Base-by-base conservation (phyloP, 2,888 invertebrate species). In the Lithophane ornitopus region DNA sequence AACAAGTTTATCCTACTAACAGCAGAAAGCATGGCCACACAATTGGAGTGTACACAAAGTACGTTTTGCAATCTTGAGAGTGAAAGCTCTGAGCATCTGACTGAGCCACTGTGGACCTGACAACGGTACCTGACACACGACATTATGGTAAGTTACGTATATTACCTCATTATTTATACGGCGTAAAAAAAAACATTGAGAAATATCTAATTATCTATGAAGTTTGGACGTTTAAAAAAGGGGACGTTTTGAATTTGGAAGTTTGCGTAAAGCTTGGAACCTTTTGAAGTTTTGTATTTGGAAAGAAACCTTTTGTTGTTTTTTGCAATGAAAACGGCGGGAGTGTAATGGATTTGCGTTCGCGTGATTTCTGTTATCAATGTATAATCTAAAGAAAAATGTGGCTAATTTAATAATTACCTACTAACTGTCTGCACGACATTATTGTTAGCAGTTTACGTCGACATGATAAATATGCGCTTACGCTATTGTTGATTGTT, bases 81-180 rank as follows among this genome's bases (percentile, higher is more conserved):
- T 88, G 85, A 85, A 88, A 85, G 86, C 80, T 76, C 68, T 58
- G 80, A 70, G 83, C 82, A 85, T 87, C 87, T 78, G 87, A 78
- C 76, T 71, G 70, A 66, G 73, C 67, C 90, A 92, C 87, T 89
- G 89, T 85, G 81, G 65, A 73, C 74, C 78, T 74, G 86, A 78
- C 87, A 93, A 93, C 95, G 93, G 89, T 52, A 86, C 92, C 81
- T 84, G 93, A 84, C 91, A 94, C 92, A 94, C 93, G 88, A 74
- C 73, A 87, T 78, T 80, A 95, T 95, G 95, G 95, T 95, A 81
- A 94, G 95, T 93, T 67, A 78, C 52, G 52, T 56, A 11, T 22
- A 58, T 67, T 59, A 77, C 34, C 58, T 70, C 26, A 62, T 75
- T 58, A 19, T 34, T 1, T 1, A 65, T 6, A 19, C 52, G 22